These are phyloP conservation scores for Drosophila setosimentum DNA, from an alignment of 2,888 invertebrate genomes.

Conservation along the genomic window DNA sequence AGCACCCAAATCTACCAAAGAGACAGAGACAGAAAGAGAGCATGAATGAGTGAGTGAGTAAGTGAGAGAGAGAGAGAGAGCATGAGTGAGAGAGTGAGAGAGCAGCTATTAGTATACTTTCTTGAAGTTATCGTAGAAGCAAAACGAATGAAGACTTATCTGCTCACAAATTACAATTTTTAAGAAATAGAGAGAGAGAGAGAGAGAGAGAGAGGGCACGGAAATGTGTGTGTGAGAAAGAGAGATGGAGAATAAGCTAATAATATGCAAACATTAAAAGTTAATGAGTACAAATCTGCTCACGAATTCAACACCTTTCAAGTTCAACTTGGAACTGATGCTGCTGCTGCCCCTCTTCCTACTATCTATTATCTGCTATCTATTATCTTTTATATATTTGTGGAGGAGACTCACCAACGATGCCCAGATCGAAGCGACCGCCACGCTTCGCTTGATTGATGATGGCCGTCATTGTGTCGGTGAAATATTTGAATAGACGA, in stretches of 20 bases:
- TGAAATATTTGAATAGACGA: conserved; percentile 98
- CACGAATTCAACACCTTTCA: neutral
- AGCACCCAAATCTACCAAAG: conserved; percentile 91
- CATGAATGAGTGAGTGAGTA: neutral
- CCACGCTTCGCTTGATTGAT: conserved; percentile 96
- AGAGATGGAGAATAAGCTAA: neutral
- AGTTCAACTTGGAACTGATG: neutral
- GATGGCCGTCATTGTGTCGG: conserved; percentile 96
- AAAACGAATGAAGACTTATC: neutral
- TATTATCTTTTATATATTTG: too few species aligned
- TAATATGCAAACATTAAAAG: neutral
- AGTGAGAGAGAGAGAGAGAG: neutral
- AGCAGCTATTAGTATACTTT: neutral
- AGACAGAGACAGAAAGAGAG: neutral
- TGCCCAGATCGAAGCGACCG: conserved; percentile 98
- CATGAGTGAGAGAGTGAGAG: neutral
- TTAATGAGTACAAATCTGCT: neutral
- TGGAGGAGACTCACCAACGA: conserved; percentile 87
- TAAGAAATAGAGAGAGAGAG: neutral
- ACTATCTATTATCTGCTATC: neutral
- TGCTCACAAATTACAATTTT: neutral
- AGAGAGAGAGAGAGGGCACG: too few species aligned
- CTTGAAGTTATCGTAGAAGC: neutral
- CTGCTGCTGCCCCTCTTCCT: neutral
- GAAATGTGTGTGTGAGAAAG: neutral